phyloP scores from a whole-genome alignment of 1,140 invertebrate species.

The Drosophila rhopaloa region DNA sequence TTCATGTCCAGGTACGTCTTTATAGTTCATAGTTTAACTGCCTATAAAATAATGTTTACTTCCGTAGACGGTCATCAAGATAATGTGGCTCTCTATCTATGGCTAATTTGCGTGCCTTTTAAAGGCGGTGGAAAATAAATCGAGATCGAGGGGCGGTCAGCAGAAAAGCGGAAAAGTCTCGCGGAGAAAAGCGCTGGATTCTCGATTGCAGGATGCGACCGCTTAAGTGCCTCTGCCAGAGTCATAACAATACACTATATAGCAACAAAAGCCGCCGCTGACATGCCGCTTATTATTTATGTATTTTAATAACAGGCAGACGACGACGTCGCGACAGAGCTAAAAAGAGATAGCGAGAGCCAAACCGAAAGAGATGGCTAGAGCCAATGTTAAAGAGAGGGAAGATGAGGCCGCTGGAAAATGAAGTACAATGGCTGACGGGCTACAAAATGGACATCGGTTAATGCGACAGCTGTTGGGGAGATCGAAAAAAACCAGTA shows the following conservation, averaged over 20 bases:
- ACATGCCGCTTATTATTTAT: conserved; percentile 83
- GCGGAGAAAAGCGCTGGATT: conserved; percentile 33
- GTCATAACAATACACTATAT: conserved; percentile 72
- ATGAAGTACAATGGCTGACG: conserved; percentile 67
- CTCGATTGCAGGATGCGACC: conserved; percentile 67
- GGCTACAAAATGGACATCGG: conserved; percentile 77
- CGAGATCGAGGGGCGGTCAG: neutral
- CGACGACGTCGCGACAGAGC: conserved; percentile 49
- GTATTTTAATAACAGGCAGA: conserved; percentile 80
- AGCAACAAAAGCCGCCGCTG: conserved; percentile 80
- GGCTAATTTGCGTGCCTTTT: conserved; percentile 55
- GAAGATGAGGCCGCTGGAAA: neutral
- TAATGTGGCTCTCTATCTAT: conserved; percentile 42
- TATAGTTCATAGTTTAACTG: conserved; percentile 55
- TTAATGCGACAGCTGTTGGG: conserved; percentile 79
- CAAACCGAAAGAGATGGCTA: neutral
- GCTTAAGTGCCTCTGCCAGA: conserved; percentile 76
- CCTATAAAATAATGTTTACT: conserved; percentile 47
- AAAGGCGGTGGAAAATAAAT: neutral
- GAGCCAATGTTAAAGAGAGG: neutral
- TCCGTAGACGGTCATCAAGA: conserved; percentile 38
- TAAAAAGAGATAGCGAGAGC: conserved; percentile 19
- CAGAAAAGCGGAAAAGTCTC: conserved; percentile 1
- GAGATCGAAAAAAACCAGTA: conserved; percentile 36
- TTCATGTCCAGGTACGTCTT: neutral